Conservation (phyloP, 2,797 vertebrate genomes). For the Odontamblyopus rebecca region DNA sequence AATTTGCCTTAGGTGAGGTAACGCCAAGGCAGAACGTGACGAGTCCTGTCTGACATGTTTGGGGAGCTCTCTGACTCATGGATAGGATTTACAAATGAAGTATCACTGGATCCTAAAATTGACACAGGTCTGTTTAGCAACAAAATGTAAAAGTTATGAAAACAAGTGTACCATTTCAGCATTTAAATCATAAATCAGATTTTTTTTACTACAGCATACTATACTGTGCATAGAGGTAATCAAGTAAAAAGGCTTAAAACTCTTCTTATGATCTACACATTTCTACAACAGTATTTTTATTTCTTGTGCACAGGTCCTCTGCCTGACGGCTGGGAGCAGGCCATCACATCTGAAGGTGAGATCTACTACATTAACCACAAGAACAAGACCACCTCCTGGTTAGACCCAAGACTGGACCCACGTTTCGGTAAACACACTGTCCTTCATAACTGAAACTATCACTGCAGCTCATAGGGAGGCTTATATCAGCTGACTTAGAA, state of each 20-base stretch:
- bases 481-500: constrained; percentile 3
- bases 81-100: constrained; percentile 37
- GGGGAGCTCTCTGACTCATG: constrained; percentile 51
- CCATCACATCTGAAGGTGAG: constrained; percentile 97
- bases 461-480: background rate
- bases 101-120: constrained; percentile 24
- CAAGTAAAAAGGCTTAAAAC: background rate
- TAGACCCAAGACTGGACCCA: constrained; percentile 96
- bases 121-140: background rate
- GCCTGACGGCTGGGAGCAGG: constrained; percentile 98
- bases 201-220: background rate
- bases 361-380: constrained; percentile 99
- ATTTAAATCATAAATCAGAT: constrained; percentile 15
- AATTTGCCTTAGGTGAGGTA: constrained; percentile 68
- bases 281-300: constrained; percentile 55
- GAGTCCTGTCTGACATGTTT: constrained; percentile 71
- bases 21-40: constrained; percentile 66
- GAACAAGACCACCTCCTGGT: constrained; percentile 99
- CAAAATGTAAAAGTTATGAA: background rate
- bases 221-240: background rate
- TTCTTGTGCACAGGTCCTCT: constrained; percentile 87
- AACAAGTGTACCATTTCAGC: background rate
- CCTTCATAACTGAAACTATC: background rate
- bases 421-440: constrained; percentile 87
- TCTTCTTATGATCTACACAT: background rate